These are phyloP conservation scores for Pseudomyrmex dendroicus DNA, from an alignment of 1,140 invertebrate species.

Conservation along the genomic window DNA sequence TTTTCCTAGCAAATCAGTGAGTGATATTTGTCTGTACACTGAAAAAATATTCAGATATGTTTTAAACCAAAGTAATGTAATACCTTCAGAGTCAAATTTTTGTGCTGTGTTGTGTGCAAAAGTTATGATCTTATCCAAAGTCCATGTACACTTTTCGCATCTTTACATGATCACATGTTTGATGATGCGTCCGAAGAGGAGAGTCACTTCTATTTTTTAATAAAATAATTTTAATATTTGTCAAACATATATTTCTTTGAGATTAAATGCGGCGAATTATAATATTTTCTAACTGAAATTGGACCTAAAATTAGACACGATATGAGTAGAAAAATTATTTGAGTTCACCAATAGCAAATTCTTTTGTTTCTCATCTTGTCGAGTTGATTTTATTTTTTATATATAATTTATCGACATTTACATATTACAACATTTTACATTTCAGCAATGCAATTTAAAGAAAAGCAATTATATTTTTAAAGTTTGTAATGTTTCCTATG, in stretches of 20 bases:
- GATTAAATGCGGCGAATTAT: not conserved
- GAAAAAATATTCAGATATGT: not conserved
- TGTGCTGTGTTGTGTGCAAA: not conserved
- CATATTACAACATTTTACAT: too few species aligned
- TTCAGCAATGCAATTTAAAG: too few species aligned
- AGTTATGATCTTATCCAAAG: not conserved
- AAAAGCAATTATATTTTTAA: too few species aligned
- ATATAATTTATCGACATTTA: too few species aligned
- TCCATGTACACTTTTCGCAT: not conserved
- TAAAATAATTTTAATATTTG: not conserved
- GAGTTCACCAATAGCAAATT: not conserved
- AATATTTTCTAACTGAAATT: not conserved
- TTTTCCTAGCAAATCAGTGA: slow-evolving; percentile 1
- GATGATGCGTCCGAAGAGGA: not conserved
- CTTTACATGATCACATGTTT: not conserved
- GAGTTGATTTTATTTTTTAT: too few species aligned
- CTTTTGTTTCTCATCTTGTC: too few species aligned
- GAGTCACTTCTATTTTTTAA: not conserved
- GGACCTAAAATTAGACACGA: not conserved
- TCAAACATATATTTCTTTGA: not conserved
- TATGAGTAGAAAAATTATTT: slow-evolving; percentile 1
- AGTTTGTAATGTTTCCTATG: too few species aligned
- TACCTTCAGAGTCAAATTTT: slow-evolving; percentile 1
- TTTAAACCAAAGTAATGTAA: not conserved
- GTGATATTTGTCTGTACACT: slow-evolving; percentile 1